A percentile compares a stretch with the other conserved stretches of the same genome.
Conservation (phyloP, 2,797 vertebrate species). For the Scarus forsteni region DNA sequence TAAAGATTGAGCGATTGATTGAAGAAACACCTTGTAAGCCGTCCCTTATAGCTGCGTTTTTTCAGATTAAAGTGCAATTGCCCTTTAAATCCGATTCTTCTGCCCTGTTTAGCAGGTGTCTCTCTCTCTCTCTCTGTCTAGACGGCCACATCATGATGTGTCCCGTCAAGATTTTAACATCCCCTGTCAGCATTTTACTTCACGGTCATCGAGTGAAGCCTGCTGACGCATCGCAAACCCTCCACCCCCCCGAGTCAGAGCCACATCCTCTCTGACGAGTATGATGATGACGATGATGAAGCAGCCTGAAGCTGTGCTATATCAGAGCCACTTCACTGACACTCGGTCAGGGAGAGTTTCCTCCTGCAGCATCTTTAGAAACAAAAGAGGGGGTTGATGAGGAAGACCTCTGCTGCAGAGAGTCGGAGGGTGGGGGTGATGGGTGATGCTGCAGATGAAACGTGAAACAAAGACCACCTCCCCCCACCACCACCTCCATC, state of each 20-base stretch:
- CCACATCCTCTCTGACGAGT: constrained; percentile 3
- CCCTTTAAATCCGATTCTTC: not conserved
- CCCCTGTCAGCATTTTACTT: constrained; percentile 45
- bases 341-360: not conserved
- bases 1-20: too few relatives aligned
- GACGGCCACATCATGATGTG: constrained; percentile 28
- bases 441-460: constrained; percentile 60
- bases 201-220: constrained; percentile 42
- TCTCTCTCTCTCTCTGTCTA: constrained; percentile 22
- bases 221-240: constrained; percentile 49
- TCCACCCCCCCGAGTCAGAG: constrained; percentile 25
- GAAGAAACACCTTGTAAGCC: not conserved
- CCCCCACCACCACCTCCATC: constrained; percentile 49
- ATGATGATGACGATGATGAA: constrained; percentile 7
- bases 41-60: not conserved
- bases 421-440: not conserved
- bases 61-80: not conserved
- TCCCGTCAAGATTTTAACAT: constrained; percentile 42
- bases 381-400: constrained; percentile 30
- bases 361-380: constrained; percentile 10
- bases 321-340: constrained; percentile 29
- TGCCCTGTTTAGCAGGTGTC: not conserved
- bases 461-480: constrained; percentile 76
- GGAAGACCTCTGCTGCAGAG: constrained; percentile 4
- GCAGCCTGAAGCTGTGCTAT: constrained; percentile 28